Evolutionary conservation across 53 echinoderm and acorn worm genomes (phyloP).

Genomic region (Holothuria scabra): DNA sequence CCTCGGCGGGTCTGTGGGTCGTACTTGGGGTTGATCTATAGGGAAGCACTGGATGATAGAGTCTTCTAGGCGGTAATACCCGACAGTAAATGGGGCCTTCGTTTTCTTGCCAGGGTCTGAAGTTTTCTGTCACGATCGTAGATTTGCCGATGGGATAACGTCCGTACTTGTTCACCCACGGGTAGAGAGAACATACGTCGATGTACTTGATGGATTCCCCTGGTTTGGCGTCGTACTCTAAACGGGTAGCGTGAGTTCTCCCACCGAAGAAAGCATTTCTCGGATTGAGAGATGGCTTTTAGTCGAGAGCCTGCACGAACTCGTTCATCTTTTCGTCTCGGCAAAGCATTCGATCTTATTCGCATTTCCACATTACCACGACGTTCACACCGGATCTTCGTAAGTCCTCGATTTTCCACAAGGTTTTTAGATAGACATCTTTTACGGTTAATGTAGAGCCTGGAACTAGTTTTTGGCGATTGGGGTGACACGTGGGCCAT

Average conservation of each 20-base stretch:
- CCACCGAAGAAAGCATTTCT: slow-evolving; percentile 58
- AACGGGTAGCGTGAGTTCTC: slow-evolving; percentile 47
- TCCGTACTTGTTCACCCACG: no score
- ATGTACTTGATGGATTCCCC: no score
- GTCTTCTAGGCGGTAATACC: no score
- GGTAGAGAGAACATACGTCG: no score
- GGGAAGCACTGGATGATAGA: slow-evolving; percentile 69
- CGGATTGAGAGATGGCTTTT: no score
- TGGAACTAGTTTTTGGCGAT: background rate
- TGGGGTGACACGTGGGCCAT: slow-evolving; percentile 38
- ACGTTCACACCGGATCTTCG: no score
- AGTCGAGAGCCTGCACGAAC: no score
- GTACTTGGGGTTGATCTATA: slow-evolving; percentile 43
- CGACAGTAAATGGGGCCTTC: no score
- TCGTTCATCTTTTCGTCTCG: no score
- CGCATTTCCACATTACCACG: no score
- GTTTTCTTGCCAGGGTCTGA: slow-evolving; percentile 42
- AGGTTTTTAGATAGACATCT: background rate
- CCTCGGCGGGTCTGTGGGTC: slow-evolving; percentile 48
- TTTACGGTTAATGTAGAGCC: no score
- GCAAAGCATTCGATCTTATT: no score
- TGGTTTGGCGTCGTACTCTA: slow-evolving; percentile 34
- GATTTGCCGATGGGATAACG: slow-evolving; percentile 62
- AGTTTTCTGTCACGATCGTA: slow-evolving; percentile 60
- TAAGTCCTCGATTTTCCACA: background rate